Conservation (phyloP, 2,888 invertebrate species). For the Heliconius ismenius region DNA sequence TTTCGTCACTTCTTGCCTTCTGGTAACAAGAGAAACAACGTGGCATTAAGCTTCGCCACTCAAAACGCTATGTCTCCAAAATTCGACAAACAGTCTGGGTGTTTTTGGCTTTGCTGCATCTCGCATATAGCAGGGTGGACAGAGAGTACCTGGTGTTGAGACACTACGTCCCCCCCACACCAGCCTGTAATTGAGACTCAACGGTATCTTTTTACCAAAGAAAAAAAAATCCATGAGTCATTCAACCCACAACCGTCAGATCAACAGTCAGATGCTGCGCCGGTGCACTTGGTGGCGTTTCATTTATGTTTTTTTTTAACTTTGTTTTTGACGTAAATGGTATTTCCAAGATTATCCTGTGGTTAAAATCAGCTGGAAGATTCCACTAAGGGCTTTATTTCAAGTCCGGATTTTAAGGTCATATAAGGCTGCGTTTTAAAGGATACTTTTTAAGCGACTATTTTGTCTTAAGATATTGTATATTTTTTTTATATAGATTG, state of each 20-base stretch:
- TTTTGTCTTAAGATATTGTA: neutral
- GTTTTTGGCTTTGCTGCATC: neutral
- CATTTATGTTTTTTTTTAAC: neutral
- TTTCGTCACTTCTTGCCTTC: too few species aligned
- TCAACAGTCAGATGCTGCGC: neutral
- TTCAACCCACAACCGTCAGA: neutral
- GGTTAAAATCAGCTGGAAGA: neutral
- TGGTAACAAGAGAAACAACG: too few species aligned
- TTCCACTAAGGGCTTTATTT: neutral
- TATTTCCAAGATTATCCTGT: constrained; percentile 1
- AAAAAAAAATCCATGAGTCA: too few species aligned
- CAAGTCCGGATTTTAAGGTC: neutral
- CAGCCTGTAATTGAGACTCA: neutral
- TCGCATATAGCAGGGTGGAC: neutral
- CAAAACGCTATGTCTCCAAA: neutral
- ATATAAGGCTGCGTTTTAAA: neutral
- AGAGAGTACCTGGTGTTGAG: neutral
- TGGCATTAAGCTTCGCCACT: too few species aligned
- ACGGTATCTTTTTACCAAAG: too few species aligned
- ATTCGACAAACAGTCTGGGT: neutral
- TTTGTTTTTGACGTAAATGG: neutral
- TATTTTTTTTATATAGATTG: neutral
- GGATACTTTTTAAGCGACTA: neutral
- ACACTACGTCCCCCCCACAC: neutral
- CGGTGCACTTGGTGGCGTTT: neutral